Conservation (phyloP, 2,888 invertebrate species). For the Folsomia manolachei region DNA sequence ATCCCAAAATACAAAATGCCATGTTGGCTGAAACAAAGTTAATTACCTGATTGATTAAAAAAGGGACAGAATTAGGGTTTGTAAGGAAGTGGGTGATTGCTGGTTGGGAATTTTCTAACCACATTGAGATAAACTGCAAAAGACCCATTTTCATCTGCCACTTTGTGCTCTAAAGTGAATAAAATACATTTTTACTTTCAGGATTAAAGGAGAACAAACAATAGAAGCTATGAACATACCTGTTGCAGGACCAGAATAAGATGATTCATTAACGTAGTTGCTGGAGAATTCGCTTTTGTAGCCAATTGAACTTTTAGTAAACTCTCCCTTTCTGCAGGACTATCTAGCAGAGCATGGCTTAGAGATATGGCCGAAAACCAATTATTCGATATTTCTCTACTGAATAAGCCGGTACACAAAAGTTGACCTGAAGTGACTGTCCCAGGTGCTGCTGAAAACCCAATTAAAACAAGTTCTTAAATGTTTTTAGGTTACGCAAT, state of each 20-base stretch:
- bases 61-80: conserved; percentile 77
- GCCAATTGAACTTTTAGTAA: conserved; percentile 85
- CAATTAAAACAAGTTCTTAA: not conserved
- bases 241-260: conserved; percentile 80
- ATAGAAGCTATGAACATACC: too few relatives aligned
- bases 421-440: conserved; percentile 71
- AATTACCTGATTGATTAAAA: conserved; percentile 66
- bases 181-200: not conserved
- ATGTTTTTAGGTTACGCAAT: not conserved
- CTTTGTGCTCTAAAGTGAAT: conserved; percentile 62
- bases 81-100: conserved; percentile 80
- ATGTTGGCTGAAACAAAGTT: not conserved
- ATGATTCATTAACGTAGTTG: conserved; percentile 86
- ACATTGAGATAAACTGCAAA: conserved; percentile 82
- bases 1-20: too few relatives aligned
- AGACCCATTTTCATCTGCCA: conserved; percentile 82
- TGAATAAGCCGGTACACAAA: conserved; percentile 88
- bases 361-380: conserved; percentile 94
- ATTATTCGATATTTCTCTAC: conserved; percentile 79
- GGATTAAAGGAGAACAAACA: not conserved
- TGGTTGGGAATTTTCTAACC: conserved; percentile 78
- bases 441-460: conserved; percentile 24
- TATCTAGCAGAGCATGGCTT: conserved; percentile 84
- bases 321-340: conserved; percentile 81
- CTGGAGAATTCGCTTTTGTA: conserved; percentile 75